A percentile compares a stretch with the other conserved stretches of the same genome.
These are phyloP conservation scores for Volucella zonaria DNA, from an alignment of 2,888 invertebrate species.

Conservation along the genomic window DNA sequence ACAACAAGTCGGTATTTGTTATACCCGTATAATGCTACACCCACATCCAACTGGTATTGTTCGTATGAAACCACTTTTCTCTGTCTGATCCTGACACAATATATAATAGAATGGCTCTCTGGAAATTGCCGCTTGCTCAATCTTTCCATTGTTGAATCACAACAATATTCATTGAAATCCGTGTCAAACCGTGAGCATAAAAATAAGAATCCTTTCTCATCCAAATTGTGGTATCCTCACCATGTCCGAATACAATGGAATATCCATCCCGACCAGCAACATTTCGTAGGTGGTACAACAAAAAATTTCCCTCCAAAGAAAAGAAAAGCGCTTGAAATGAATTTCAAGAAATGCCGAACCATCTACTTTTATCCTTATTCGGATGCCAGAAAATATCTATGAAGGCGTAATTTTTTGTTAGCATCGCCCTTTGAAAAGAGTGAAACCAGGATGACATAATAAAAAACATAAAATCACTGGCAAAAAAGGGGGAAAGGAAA, in stretches of 20 bases:
- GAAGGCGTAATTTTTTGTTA: slow-evolving; percentile 11
- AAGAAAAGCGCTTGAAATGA: slow-evolving; percentile 22
- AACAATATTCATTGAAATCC: slow-evolving; percentile 50
- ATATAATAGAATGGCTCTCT: too few species aligned
- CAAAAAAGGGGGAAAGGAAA: slow-evolving; percentile 18
- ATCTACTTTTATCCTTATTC: slow-evolving; percentile 14
- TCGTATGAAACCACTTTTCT: too few species aligned
- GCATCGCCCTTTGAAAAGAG: slow-evolving; percentile 7
- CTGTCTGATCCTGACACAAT: too few species aligned
- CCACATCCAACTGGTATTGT: too few species aligned
- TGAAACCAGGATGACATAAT: slow-evolving; percentile 21
- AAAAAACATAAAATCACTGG: slow-evolving; percentile 34
- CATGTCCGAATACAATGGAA: slow-evolving; percentile 17
- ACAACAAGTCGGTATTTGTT: too few species aligned
- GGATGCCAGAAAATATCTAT: background rate
- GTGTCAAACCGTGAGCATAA: slow-evolving; percentile 37
- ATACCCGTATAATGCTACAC: too few species aligned
- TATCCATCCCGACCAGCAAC: slow-evolving; percentile 3
- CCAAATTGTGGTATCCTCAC: background rate
- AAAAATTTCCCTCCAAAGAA: slow-evolving; percentile 28
- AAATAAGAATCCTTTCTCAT: slow-evolving; percentile 15
- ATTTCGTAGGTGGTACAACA: background rate
- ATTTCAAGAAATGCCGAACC: slow-evolving; percentile 28
- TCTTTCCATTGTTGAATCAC: slow-evolving; percentile 26
- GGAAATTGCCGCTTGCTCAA: background rate